Evolutionary conservation across 2,113 vertebrate species (phyloP), one percentile per base, ranked within the genome.

Genomic region (Brachypodius melanocephalos): DNA sequence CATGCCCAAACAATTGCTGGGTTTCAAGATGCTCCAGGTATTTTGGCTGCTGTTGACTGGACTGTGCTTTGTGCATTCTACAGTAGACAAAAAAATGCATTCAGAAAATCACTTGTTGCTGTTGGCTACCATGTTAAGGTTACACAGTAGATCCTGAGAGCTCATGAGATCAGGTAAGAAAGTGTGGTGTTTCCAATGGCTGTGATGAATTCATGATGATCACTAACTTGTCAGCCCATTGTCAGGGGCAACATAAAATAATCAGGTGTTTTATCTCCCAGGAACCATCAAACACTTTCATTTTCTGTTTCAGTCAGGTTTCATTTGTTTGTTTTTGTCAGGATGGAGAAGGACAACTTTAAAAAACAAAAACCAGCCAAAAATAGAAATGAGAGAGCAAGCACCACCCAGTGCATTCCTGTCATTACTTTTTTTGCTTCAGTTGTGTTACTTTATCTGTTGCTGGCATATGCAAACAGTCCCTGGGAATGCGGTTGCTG

Each of bases 401-500:
- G 29, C 9, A 66, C 16, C 20, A 72, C 20, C 34, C 42, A 52
- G 10, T 65, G 40, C 31, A 8, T 48, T 68, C 26, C 8, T 18
- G 38, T 7, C 26, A 54, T 72, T 85, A n/a, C 38, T 31, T 66
- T 34, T n/a, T 54, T 19, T 62, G 36, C 12, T 19, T 71, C 36
- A 26, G 51, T 54, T 86, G 14, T 12, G 36, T 29, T 62, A 55
- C 88, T 83, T 95, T 96, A 96, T 96, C 94, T 93, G 58, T 66
- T 85, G 18, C 71, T 85, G 43, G 26, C 91, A 97, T 58, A 79
- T 29, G 71, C 62, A 77, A 76, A 74, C 72, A 75, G 89, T 58
- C 38, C 34, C 71, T 94, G 81, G 88, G 88, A 93, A 66, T 76
- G 91, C 3, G 90, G 89, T 91, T 90, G 26, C 55, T 61, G 43